Base-by-base conservation (phyloP, 1,140 invertebrate species). In the Bombyx mandarina region DNA sequence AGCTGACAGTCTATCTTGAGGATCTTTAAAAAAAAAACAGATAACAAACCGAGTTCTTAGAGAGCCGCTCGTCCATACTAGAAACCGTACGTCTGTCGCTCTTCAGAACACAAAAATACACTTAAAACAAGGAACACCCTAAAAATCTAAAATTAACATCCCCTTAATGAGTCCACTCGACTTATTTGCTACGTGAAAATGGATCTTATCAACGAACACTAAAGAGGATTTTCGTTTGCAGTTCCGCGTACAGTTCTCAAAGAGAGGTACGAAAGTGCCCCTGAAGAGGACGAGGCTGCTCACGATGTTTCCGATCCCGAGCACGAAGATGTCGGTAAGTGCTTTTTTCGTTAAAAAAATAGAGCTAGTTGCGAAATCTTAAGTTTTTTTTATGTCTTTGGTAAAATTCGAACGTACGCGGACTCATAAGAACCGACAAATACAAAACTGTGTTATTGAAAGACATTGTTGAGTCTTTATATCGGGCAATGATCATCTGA, bases 221-320 rank as follows among this genome's bases (percentile, higher is more conserved):
- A 75, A 74, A 67, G 69, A 70, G 51, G 26, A 59, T 62, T 70
- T 73, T 74, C 46, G 60, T 54, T 90, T 89, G 45, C 86, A 97
- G 96, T 97, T 57, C 95, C 95, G n/a, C 90, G 94, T 63, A 93
- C 93, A 76, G 95, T 97, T 48, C 85, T 97, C 10, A 94, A 94
- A 71, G 94, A 96, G 71, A 90, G 93, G 69, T 96, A 93, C 75
- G 93, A 95, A 73, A 92, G 93, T 50, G 90, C 91, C 42, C 88
- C 91, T 43, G 93, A 95, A 81, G 88, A 92, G 46, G 95, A 96
- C 71, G 94, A 96, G 69, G 79, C 79, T 60, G 77, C 81, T 57
- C 79, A 88, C 65, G 82, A 84, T 65, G 78, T 76, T 53, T 86
- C 84, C n/a, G 85, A 88, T 60, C 79, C 79, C 56, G 87, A 88